These are phyloP conservation scores for Vireo griseus DNA, from an alignment of 2,797 vertebrate genomes.

Conservation along the genomic window DNA sequence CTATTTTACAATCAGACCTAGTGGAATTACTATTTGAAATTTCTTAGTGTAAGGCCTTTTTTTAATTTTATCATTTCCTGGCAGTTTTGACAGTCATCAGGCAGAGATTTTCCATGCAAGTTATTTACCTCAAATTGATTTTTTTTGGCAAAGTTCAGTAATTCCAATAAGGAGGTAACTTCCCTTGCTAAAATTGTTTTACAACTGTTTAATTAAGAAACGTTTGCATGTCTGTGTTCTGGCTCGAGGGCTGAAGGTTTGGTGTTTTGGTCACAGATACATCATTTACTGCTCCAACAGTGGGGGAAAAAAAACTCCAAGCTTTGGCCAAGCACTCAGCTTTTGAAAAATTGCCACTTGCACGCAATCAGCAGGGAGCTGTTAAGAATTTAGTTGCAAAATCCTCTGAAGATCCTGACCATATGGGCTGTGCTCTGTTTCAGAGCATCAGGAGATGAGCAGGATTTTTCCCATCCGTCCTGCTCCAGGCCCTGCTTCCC, in stretches of 20 bases:
- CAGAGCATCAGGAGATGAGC: neutral
- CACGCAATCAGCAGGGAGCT: constrained; percentile 38
- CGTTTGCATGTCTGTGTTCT: neutral
- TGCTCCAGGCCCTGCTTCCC: neutral
- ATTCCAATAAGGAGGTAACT: neutral
- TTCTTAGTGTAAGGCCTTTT: neutral
- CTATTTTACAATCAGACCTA: neutral
- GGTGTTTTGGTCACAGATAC: constrained; percentile 11
- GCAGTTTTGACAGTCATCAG: neutral
- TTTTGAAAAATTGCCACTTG: constrained; percentile 57
- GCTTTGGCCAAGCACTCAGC: neutral
- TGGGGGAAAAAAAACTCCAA: neutral
- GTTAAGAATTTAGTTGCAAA: constrained; percentile 45
- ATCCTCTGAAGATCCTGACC: constrained; percentile 48
- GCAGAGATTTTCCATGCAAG: neutral
- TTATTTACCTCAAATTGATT: neutral
- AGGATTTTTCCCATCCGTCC: neutral
- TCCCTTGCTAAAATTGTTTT: neutral
- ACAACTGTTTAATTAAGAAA: neutral
- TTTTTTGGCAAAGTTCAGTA: neutral
- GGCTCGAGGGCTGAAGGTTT: neutral
- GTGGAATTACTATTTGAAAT: neutral
- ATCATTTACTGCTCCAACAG: constrained; percentile 26
- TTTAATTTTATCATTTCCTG: neutral
- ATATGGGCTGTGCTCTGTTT: constrained; percentile 2